Evolutionary conservation across 2,797 vertebrate genomes (phyloP).

Genomic region (Tympanoctomys barrerae): DNA sequence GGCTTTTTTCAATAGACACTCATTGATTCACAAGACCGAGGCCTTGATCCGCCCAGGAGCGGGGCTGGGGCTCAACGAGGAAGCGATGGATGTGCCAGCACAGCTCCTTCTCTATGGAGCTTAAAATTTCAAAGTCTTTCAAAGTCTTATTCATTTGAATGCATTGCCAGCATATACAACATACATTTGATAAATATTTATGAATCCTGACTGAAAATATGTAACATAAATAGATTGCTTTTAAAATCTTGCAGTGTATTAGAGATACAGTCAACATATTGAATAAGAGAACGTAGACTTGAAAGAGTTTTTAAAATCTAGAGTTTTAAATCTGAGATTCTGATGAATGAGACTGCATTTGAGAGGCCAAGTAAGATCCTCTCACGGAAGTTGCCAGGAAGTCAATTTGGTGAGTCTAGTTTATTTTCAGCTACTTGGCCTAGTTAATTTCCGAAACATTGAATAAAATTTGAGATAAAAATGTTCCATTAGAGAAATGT

Average conservation of each 20-base stretch:
- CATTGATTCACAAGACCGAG: background rate
- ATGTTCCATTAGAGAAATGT: too few species aligned
- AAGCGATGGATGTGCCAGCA: background rate
- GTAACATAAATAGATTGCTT: background rate
- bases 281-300: background rate
- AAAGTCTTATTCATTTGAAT: background rate
- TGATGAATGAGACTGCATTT: background rate
- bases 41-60: background rate
- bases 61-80: background rate
- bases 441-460: background rate
- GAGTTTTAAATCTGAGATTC: background rate
- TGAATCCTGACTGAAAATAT: background rate
- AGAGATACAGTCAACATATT: background rate
- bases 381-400: background rate
- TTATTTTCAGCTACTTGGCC: background rate
- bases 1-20: background rate
- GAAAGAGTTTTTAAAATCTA: background rate
- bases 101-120: background rate
- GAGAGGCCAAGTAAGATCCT: background rate
- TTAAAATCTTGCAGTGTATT: background rate
- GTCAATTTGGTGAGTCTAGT: background rate
- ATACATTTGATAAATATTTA: background rate
- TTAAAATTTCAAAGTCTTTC: background rate
- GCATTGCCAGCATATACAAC: background rate
- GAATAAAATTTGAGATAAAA: background rate